Evolutionary conservation across 2,888 invertebrate species (phyloP), one percentile per base, ranked within the genome.

Genomic region (Microplitis manilae): DNA sequence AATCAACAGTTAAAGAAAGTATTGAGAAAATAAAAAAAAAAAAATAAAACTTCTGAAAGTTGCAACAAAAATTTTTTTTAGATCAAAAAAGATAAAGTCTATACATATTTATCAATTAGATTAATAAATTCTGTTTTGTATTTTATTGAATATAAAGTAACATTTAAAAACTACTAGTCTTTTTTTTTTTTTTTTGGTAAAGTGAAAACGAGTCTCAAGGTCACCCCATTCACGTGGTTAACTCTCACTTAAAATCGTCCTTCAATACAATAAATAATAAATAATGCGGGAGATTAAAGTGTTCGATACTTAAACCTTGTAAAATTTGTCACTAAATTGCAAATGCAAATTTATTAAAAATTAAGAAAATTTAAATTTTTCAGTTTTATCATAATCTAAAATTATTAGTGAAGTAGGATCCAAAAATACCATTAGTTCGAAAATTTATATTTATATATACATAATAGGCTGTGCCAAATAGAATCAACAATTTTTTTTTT

Each of bases 181-280:
- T 40, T 15, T 50, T 13, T 60, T 72, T 62, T 39, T 17, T 17
- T 73, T 41, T 17, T 50, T 39, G 39, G 39, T 15, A 39, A 20
- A 61, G 39, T 71, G 71, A 71, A 30, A 65, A 65, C 38, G 61
- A 68, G 68, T 69, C 62, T 77, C 73, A 73, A 77, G 77, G 77
- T 77, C 73, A 73, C 40, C 73, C 59, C 13, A 65, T 61, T 69
- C 73, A 73, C 72, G 64, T 68, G 68, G 73, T 39, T 64, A 50
- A 68, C 73, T 70, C 73, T 77, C 62, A 65, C 60, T 59, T 20
- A 60, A 70, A 77, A 73, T 73, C 60, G 73, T 77, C 77, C 77
- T 77, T 77, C 77, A 64, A 73, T 59, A 64, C 9, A 69, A n/a
- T 30, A 64, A 73, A 64, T 13, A 69, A 40, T 30, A 69, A 73